Evolutionary conservation across 2,888 invertebrate species (phyloP).

Genomic region (Pollenia angustigena): DNA sequence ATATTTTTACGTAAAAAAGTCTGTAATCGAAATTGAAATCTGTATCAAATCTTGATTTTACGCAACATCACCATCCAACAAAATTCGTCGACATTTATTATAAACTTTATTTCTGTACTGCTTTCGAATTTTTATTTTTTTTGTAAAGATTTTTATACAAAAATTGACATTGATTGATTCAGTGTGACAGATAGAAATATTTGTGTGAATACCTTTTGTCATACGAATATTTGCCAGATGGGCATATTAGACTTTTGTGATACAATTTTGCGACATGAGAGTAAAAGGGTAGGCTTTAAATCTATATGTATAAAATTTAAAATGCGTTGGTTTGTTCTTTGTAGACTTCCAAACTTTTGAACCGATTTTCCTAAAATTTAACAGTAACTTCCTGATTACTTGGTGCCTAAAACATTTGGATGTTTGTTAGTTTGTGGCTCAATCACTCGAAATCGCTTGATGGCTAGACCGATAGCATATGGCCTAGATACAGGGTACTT

Average conservation of each 20-base stretch:
- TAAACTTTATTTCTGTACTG: conserved; percentile 29
- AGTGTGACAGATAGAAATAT: conserved; percentile 17
- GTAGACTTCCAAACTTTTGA: no score
- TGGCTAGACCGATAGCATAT: no score
- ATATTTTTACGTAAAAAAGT: neutral
- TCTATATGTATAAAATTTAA: neutral
- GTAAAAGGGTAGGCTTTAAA: neutral
- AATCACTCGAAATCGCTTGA: no score
- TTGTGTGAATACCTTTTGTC: conserved; percentile 5
- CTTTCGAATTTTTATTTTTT: conserved; percentile 34
- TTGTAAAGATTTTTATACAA: conserved; percentile 59
- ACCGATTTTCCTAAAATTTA: no score
- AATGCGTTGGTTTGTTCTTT: no score
- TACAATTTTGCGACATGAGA: neutral
- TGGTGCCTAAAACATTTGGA: no score
- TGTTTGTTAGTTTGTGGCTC: no score
- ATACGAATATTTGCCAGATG: neutral
- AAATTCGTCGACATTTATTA: conserved; percentile 33
- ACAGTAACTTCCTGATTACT: no score
- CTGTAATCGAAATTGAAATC: conserved; percentile 49
- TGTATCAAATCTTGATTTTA: conserved; percentile 50
- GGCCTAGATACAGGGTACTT: no score
- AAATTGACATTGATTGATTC: conserved; percentile 70
- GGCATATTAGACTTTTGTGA: conserved; percentile 25
- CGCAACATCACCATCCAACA: conserved; percentile 47